These are phyloP conservation scores for Formica selysi DNA, from an alignment of 1,140 invertebrate species.

Conservation along the genomic window DNA sequence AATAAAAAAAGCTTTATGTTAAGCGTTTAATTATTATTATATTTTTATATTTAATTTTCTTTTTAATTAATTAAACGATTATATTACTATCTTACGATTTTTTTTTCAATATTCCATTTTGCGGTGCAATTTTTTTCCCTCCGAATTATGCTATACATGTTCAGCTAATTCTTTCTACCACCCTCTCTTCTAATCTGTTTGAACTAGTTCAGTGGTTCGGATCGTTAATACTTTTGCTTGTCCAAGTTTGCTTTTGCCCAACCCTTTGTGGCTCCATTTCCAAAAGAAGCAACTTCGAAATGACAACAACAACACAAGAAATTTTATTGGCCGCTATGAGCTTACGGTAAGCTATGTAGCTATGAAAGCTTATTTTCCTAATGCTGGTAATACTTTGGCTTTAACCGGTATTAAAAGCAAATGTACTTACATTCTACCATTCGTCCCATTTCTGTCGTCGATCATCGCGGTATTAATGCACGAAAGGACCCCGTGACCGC, in stretches of 20 bases:
- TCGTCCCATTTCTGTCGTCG: constrained; percentile 66
- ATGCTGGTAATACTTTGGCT: constrained; percentile 84
- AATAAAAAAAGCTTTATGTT: too few species aligned
- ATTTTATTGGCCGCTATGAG: constrained; percentile 73
- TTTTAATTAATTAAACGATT: too few species aligned
- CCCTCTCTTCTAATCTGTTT: not conserved
- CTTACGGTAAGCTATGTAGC: constrained; percentile 46
- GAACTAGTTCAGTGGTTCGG: constrained; percentile 42
- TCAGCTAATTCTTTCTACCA: not conserved
- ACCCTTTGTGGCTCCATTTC: constrained; percentile 74
- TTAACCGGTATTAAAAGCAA: constrained; percentile 80
- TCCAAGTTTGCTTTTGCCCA: constrained; percentile 46
- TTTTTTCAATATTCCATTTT: not conserved
- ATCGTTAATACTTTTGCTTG: constrained; percentile 18
- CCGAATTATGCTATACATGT: not conserved
- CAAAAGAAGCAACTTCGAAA: constrained; percentile 62
- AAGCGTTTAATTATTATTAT: too few species aligned
- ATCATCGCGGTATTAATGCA: constrained; percentile 64
- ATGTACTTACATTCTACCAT: constrained; percentile 80
- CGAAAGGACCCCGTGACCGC: constrained; percentile 75
- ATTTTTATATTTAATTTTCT: too few species aligned
- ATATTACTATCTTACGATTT: not conserved
- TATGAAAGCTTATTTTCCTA: constrained; percentile 80
- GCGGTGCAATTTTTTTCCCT: not conserved
- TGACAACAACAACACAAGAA: constrained; percentile 69